Base-by-base conservation (phyloP, 2,113 vertebrate genomes). In the Neoarius graeffei region DNA sequence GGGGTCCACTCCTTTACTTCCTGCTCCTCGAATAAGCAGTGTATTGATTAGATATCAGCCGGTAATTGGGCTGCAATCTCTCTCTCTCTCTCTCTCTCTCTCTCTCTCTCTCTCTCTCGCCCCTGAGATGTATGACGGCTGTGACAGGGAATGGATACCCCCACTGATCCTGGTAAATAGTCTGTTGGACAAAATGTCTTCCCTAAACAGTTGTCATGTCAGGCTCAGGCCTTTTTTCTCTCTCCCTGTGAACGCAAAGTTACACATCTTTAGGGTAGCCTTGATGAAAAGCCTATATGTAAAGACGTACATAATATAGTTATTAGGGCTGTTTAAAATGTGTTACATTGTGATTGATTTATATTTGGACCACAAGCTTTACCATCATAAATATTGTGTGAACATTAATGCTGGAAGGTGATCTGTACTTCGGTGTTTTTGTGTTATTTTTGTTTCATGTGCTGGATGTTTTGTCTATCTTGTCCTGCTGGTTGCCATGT, bases 21-120 rank as follows among this genome's bases (percentile, higher is more conserved):
- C 97, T 98, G 97, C 97, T 98, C 96, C 96, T 97, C 96, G 96
- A 99, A 98, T 99, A 99, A 98, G 97, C 97, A 97, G 96, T 95
- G 95, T 98, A 99, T 99, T 98, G 98, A 99, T 99, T 99, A 99
- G 97, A 97, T 99, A 99, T 99, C 98, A 99, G 97, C 84, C 95
- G 93, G 96, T 99, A 99, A 99, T 99, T 98, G 98, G 98, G 97
- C 97, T 97, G 96, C 96, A 94, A 98, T 99, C 97, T 97, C 95
- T 95, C 96, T 96, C 96, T 97, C 95, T 95, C 96, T 96, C 96
- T 96, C 96, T 99, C 97, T 97, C 95, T 95, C 96, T 96, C 96
- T 99, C 97, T 97, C 95, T 95, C 96, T 96, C 96, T 96, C 96
- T 95, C 96, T 96, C 96, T 95, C 96, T 98, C 92, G 93, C 83